Conservation (phyloP, 2,888 invertebrate genomes). For the Eurytoma adleriae region DNA sequence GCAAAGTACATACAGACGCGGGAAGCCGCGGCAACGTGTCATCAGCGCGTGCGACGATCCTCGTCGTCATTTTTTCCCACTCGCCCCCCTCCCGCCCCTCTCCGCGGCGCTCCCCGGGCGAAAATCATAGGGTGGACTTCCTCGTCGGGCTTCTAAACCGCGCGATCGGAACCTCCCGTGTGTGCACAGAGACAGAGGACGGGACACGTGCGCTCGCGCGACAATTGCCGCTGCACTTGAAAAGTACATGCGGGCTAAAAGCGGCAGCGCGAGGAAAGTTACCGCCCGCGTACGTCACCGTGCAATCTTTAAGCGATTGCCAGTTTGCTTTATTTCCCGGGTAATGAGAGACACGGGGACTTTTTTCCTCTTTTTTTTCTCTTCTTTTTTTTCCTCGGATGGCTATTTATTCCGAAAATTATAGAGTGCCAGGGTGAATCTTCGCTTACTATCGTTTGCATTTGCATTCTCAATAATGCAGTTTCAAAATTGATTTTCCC, state of each 20-base stretch:
- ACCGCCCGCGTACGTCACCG: constrained; percentile 56
- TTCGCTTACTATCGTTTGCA: background rate
- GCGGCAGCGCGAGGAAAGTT: constrained; percentile 55
- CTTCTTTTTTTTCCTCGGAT: background rate
- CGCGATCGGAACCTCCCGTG: background rate
- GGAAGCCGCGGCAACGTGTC: constrained; percentile 38
- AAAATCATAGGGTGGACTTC: constrained; percentile 10
- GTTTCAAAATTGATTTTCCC: background rate
- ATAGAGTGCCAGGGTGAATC: constrained; percentile 17
- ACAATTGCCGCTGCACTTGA: background rate
- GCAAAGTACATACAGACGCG: background rate
- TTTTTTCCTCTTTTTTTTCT: background rate
- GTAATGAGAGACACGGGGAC: background rate
- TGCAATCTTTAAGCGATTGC: constrained; percentile 49
- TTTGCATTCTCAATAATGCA: background rate
- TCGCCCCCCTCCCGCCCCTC: no score
- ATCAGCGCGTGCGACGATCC: constrained; percentile 27
- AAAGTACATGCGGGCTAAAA: constrained; percentile 8
- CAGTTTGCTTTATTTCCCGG: constrained; percentile 41
- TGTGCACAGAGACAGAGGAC: background rate
- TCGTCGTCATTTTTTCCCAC: background rate
- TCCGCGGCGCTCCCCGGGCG: background rate
- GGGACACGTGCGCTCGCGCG: background rate
- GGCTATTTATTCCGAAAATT: constrained; percentile 42
- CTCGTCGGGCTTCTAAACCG: constrained; percentile 9